Conservation (phyloP, 2,797 vertebrate species). For the Peromyscus melanophrys region DNA sequence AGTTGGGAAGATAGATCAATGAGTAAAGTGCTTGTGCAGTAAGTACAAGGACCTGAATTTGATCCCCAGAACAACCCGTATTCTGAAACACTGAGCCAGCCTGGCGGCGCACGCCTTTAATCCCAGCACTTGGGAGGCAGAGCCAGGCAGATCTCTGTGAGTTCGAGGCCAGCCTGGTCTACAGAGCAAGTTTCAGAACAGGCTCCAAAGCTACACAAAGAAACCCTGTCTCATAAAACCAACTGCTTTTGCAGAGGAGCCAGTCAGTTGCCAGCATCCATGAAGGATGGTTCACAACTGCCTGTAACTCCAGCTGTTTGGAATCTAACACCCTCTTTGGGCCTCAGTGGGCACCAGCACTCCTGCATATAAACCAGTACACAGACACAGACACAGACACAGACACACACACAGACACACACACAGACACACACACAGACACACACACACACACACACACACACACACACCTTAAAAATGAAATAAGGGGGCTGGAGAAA, state of each 20-base stretch:
- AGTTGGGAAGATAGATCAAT: neutral
- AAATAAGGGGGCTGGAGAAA: neutral
- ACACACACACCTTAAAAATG: neutral
- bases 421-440: no score
- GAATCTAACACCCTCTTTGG: neutral
- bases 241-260: neutral
- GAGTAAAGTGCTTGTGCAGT: neutral
- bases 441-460: neutral
- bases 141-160: neutral
- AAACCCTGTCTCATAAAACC: neutral
- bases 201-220: neutral
- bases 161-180: neutral
- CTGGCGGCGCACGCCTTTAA: neutral
- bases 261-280: neutral
- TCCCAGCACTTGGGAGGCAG: neutral
- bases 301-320: neutral
- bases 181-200: neutral
- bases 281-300: neutral
- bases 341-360: neutral
- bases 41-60: neutral
- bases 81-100: neutral
- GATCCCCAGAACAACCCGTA: neutral
- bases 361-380: neutral
- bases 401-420: neutral
- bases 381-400: neutral